Percentiles rank a stretch among this genome's conserved stretches.
Evolutionary conservation across 2,797 vertebrate genomes (phyloP).

Genomic region (Anguilla obscura): DNA sequence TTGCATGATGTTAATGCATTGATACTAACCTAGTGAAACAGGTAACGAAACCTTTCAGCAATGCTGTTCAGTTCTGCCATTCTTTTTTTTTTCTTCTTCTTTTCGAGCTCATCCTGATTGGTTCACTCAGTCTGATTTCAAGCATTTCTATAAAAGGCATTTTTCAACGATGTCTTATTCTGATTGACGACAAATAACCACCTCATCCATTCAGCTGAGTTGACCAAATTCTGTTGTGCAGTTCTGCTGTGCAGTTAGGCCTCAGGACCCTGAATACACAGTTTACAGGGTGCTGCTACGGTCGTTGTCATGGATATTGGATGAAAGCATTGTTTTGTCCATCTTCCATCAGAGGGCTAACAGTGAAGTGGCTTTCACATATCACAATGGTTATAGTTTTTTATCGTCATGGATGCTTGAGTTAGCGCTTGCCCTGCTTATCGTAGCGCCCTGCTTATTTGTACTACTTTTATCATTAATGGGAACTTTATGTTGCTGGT

Average conservation of each 20-base stretch:
- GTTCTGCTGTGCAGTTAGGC: slow-evolving; percentile 7
- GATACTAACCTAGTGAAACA: slow-evolving; percentile 47
- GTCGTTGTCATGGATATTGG: neutral
- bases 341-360: neutral
- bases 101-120: neutral
- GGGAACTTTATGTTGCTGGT: neutral
- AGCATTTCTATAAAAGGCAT: neutral
- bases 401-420: neutral
- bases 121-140: slow-evolving; percentile 3
- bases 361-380: neutral
- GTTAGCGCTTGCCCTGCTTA: neutral
- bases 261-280: neutral
- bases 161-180: neutral
- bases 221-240: neutral
- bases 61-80: slow-evolving; percentile 25
- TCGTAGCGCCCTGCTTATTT: neutral
- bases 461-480: neutral
- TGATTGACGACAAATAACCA: neutral
- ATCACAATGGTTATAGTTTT: neutral
- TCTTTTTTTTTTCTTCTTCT: neutral
- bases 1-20: slow-evolving; percentile 77
- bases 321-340: neutral
- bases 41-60: slow-evolving; percentile 33
- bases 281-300: neutral
- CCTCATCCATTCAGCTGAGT: neutral